A percentile compares a stretch with the other conserved stretches of the same genome.
Conservation (phyloP, 2,113 vertebrate genomes). For the Poeciliopsis occidentalis region DNA sequence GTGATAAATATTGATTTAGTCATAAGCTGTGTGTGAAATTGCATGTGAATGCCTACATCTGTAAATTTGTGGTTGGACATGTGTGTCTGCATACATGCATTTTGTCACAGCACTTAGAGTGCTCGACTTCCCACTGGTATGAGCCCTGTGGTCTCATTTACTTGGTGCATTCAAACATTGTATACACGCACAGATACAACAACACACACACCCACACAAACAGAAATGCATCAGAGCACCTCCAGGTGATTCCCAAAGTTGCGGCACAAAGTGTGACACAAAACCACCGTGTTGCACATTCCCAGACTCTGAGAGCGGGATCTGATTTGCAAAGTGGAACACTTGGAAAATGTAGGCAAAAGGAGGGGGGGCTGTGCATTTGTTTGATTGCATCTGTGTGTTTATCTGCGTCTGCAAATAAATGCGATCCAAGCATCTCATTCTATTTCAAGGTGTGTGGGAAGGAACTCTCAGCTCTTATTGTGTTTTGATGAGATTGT, state of each 20-base stretch:
- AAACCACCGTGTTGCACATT: constrained; percentile 66
- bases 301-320: constrained; percentile 70
- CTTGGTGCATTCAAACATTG: constrained; percentile 39
- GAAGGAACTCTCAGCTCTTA: constrained; percentile 39
- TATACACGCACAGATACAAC: background rate
- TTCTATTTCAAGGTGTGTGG: constrained; percentile 56
- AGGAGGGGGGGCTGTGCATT: constrained; percentile 19
- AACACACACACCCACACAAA: constrained; percentile 10
- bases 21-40: constrained; percentile 35
- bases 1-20: constrained; percentile 21
- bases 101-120: constrained; percentile 55
- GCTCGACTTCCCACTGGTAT: constrained; percentile 38
- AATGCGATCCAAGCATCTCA: constrained; percentile 17
- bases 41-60: constrained; percentile 31
- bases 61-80: constrained; percentile 35
- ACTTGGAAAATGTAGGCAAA: constrained; percentile 41
- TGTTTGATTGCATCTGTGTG: constrained; percentile 57
- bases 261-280: constrained; percentile 67
- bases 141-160: constrained; percentile 43
- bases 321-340: constrained; percentile 66
- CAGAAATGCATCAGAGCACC: constrained; percentile 47
- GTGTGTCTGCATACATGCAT: constrained; percentile 38
- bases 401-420: constrained; percentile 54
- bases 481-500: constrained; percentile 42
- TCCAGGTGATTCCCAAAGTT: constrained; percentile 70